A percentile compares a stretch with the other conserved stretches of the same genome.
Conservation (phyloP, 2,888 invertebrate species). For the Polyploca ridens region DNA sequence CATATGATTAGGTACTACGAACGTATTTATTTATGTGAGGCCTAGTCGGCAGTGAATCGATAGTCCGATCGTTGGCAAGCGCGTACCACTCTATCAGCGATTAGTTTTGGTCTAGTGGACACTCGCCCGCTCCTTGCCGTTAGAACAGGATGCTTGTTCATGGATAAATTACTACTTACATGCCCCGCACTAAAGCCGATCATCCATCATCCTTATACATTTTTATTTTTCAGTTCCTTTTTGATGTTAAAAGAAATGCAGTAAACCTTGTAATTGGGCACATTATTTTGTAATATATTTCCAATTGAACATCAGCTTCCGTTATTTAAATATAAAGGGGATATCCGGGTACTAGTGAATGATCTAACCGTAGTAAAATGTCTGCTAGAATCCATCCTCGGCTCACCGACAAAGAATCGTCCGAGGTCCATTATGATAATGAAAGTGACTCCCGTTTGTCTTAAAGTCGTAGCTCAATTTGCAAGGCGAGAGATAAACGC, state of each 20-base stretch:
- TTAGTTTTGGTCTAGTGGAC: constrained; percentile 80
- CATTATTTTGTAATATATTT: background rate
- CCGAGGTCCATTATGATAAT: constrained; percentile 82
- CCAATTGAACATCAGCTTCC: background rate
- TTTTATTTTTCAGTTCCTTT: constrained; percentile 25
- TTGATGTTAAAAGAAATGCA: constrained; percentile 8
- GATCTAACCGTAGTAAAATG: constrained; percentile 55
- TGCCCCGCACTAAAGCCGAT: constrained; percentile 25
- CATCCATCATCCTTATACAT: constrained; percentile 23
- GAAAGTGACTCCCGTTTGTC: constrained; percentile 84
- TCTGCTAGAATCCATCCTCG: constrained; percentile 65
- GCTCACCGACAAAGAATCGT: constrained; percentile 80
- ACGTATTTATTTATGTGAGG: constrained; percentile 32
- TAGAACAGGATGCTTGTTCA: constrained; percentile 47
- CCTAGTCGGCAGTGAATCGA: constrained; percentile 64
- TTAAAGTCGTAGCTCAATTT: constrained; percentile 85
- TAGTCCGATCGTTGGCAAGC: constrained; percentile 77
- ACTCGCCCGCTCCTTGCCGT: constrained; percentile 64
- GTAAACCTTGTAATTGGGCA: background rate
- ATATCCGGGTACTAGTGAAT: constrained; percentile 32
- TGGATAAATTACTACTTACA: constrained; percentile 57
- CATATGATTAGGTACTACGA: constrained; percentile 28
- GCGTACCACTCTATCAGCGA: constrained; percentile 80
- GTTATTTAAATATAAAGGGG: constrained; percentile 17
- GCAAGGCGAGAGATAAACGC: constrained; percentile 84